Evolutionary conservation across 1,140 invertebrate species (phyloP).

Genomic region (Phenacoccus solenopsis): DNA sequence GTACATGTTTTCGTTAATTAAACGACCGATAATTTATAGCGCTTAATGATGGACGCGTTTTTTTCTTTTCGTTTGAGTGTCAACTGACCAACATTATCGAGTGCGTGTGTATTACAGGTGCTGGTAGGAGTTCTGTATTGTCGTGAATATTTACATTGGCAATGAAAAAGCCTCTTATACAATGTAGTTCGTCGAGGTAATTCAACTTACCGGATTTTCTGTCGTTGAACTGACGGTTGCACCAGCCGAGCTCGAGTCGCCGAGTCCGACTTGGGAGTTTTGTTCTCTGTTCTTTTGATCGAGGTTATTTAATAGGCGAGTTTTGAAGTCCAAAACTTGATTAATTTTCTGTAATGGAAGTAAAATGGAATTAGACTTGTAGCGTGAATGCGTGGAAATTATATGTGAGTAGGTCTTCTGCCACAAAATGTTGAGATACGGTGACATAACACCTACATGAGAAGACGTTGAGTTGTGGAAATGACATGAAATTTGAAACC

Average conservation of each 20-base stretch:
- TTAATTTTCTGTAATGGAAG: conserved; percentile 29
- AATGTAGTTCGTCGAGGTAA: not conserved
- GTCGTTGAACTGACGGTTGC: not conserved
- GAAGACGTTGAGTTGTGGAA: too few relatives aligned
- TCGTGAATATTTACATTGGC: not conserved
- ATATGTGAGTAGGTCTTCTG: too few relatives aligned
- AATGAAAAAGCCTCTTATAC: not conserved
- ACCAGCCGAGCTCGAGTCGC: not conserved
- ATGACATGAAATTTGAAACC: too few relatives aligned
- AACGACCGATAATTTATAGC: not conserved
- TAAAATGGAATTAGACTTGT: too few relatives aligned
- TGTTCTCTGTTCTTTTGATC: conserved; percentile 23
- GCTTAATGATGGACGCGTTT: not conserved
- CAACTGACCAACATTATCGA: not conserved
- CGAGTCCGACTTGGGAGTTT: conserved; percentile 23
- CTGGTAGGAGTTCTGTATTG: too few relatives aligned
- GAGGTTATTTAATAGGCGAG: conserved; percentile 23
- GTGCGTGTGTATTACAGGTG: too few relatives aligned
- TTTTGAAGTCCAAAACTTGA: conserved; percentile 27
- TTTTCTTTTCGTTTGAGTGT: not conserved
- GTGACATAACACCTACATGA: too few relatives aligned
- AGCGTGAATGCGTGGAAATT: too few relatives aligned
- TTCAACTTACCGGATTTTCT: not conserved
- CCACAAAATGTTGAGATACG: too few relatives aligned
- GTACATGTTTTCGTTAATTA: not conserved